These are phyloP conservation scores for Hydrozoanthus tunicans DNA, from an alignment of 64 coral and sea anemone species.

Conservation along the genomic window DNA sequence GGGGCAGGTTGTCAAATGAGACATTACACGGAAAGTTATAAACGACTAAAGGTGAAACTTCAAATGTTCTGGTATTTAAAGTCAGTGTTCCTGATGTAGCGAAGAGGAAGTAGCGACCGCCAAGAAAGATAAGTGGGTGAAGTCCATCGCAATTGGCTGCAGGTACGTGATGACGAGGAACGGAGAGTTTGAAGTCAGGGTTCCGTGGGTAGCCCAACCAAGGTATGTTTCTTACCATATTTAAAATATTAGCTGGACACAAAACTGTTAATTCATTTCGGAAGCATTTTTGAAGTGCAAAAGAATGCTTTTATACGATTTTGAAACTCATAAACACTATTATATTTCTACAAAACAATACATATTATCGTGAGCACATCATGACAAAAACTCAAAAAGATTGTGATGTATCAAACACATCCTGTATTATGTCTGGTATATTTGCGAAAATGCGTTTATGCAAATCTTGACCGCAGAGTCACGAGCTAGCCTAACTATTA, in stretches of 20 bases:
- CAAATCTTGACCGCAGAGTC: no score
- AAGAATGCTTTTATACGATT: no score
- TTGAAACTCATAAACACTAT: no score
- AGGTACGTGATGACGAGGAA: background rate
- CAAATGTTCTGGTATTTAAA: constrained; percentile 7
- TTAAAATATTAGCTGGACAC: constrained; percentile 2
- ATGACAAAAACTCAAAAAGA: no score
- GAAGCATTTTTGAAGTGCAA: no score
- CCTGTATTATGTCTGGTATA: no score
- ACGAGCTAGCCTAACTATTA: no score
- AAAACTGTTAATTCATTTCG: constrained; percentile 10
- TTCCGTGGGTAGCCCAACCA: constrained; percentile 28
- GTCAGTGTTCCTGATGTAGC: background rate
- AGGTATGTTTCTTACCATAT: constrained; percentile 43
- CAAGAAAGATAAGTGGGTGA: constrained; percentile 20
- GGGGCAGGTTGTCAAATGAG: constrained; percentile 8
- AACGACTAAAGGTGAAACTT: background rate
- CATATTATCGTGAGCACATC: no score
- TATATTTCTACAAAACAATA: no score
- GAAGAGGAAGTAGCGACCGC: background rate
- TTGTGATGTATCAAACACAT: no score
- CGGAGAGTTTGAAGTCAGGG: background rate
- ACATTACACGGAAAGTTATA: constrained; percentile 23
- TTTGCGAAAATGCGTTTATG: no score
- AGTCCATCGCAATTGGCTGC: background rate